Conservation (phyloP, 1,140 invertebrate genomes). For the Cotesia chilonis region DNA sequence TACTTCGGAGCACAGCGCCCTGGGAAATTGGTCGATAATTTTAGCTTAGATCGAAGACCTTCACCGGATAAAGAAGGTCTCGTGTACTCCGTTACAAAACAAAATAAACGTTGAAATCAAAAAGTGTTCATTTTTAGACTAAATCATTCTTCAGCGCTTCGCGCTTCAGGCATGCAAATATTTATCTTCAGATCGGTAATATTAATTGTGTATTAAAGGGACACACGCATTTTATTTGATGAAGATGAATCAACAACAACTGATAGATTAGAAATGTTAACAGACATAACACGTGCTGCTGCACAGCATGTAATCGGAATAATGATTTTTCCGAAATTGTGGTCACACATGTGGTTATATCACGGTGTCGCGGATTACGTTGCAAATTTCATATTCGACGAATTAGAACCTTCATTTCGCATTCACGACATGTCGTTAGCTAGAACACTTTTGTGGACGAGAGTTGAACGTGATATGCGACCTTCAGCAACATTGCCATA, state of each 20-base stretch:
- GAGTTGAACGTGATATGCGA: slow-evolving; percentile 5
- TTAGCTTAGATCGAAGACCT: no score
- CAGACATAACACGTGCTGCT: not conserved
- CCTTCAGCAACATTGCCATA: slow-evolving; percentile 20
- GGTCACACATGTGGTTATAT: slow-evolving; percentile 23
- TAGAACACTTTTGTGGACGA: slow-evolving; percentile 18
- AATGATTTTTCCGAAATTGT: slow-evolving; percentile 13
- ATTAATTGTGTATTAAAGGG: slow-evolving; percentile 15
- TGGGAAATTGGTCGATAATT: no score
- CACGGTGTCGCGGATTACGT: slow-evolving; percentile 21
- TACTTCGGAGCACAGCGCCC: no score
- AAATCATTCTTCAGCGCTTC: not conserved
- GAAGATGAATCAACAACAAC: slow-evolving; percentile 24
- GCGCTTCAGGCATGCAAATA: no score
- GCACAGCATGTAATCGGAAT: slow-evolving; percentile 21
- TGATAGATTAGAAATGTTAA: slow-evolving; percentile 23
- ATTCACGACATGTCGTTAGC: slow-evolving; percentile 13
- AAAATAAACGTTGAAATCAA: no score
- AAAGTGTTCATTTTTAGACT: not conserved
- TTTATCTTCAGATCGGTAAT: not conserved
- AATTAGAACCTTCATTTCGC: slow-evolving; percentile 25
- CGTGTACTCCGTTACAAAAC: no score
- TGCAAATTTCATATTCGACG: slow-evolving; percentile 19
- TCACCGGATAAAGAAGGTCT: no score
- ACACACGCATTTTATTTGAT: slow-evolving; percentile 3